Conservation (phyloP, 2,113 vertebrate genomes). For the Actenoides hombroni region DNA sequence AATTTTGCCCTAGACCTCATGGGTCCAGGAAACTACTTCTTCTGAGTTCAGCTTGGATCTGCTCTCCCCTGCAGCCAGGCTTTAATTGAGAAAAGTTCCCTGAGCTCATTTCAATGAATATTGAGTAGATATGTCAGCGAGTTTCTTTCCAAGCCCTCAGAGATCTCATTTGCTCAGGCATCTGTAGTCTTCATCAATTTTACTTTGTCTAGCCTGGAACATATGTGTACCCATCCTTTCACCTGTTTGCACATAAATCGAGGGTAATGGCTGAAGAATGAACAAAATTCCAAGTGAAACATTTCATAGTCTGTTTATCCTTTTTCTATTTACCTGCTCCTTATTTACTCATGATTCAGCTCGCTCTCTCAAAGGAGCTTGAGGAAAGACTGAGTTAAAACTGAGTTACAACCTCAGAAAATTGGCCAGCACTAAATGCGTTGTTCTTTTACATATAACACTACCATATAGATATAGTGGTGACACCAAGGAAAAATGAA, state of each 20-base stretch:
- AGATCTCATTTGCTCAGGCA: conserved; percentile 29
- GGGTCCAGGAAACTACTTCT: neutral
- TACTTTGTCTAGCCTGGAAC: neutral
- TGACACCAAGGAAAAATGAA: neutral
- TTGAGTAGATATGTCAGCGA: neutral
- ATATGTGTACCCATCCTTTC: neutral
- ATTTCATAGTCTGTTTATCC: neutral
- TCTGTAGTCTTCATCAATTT: conserved; percentile 1
- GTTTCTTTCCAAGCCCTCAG: neutral
- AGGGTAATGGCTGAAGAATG: neutral
- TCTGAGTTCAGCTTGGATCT: neutral
- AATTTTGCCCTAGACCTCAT: neutral
- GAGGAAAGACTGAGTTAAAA: neutral
- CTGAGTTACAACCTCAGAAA: neutral
- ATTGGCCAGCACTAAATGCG: neutral
- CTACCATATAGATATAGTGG: neutral
- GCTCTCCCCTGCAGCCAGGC: neutral
- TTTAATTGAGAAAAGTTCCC: neutral
- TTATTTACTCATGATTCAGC: neutral
- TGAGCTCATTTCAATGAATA: conserved; percentile 3
- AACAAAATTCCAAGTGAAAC: neutral
- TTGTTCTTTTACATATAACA: neutral
- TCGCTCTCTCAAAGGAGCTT: neutral
- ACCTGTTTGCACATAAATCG: neutral
- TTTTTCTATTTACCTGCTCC: neutral